phyloP scores from a whole-genome alignment of 2,797 vertebrate species.

The Pitangus sulphuratus region DNA sequence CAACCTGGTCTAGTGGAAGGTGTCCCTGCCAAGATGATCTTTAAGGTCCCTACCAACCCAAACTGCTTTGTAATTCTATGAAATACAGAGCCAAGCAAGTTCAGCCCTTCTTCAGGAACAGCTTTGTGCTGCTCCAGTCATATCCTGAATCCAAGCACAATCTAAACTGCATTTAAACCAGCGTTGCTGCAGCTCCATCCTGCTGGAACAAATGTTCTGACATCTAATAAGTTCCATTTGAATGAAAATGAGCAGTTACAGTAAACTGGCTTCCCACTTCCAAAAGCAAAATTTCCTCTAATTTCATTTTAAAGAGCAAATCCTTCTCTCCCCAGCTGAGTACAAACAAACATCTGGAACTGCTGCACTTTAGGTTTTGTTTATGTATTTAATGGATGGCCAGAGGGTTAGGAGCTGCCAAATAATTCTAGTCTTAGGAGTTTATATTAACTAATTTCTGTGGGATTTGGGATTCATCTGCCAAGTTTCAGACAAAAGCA shows the following conservation, averaged over 20 bases:
- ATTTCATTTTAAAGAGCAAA: constrained; percentile 35
- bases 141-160: not conserved
- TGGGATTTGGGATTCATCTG: not conserved
- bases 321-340: not conserved
- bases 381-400: constrained; percentile 26
- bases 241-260: not conserved
- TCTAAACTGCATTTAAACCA: not conserved
- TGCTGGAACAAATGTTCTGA: not conserved
- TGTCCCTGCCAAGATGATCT: not conserved
- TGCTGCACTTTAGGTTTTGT: constrained; percentile 36
- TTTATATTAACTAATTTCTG: constrained; percentile 40
- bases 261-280: not conserved
- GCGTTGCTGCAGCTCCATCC: not conserved
- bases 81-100: not conserved
- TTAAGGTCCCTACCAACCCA: not conserved
- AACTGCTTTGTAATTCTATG: rapidly evolving
- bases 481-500: constrained; percentile 23
- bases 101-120: not conserved
- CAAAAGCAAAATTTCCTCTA: constrained; percentile 26
- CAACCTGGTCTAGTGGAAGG: rapidly evolving
- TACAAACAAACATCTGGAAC: constrained; percentile 65
- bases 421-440: constrained; percentile 26
- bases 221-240: not conserved
- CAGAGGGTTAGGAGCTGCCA: constrained; percentile 40
- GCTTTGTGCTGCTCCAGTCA: not conserved